Evolutionary conservation across 2,113 vertebrate genomes (phyloP), one percentile per base, ranked within the genome.

Genomic region (Ranitomeya variabilis): DNA sequence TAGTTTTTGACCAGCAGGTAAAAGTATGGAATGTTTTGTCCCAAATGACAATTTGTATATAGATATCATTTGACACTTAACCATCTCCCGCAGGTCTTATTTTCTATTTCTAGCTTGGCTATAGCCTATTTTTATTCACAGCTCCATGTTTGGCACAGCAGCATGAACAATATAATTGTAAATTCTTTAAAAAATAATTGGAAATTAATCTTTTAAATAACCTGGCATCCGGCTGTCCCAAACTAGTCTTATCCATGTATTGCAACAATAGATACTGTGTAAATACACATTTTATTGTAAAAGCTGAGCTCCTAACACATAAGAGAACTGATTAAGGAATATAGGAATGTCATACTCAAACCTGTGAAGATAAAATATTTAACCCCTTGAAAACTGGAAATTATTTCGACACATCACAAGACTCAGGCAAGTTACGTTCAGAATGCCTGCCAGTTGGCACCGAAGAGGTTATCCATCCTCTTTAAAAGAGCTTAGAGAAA

Each of bases 391-490:
- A 23, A 62, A 59, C 80, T 59, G 66, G 31, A 55, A 79, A 82
- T 66, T 1, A 19, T 14, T 45, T 4, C 59, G 6, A 12, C 19
- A 23, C 60, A 67, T 13, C 59, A 82, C 59, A 60, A 81, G 13
- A 10, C 80, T 67, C 2, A 51, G 15, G 6, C 37, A 23, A 59
- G 54, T 16, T 26, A n/a, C 16, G 62, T 18, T 19, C 16, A 5
- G 37, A 6, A 66, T 19, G 6, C n/a, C 81, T 71, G 45, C 64
- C n/a, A 66, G 15, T 84, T 84, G 87, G 87, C 81, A 64, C 73
- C 23, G 82, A 85, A 89, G 60, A 64, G 73, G 87, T 89, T 89
- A 89, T 64, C 57, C 54, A 78, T 85, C 60, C 73, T 84, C 73
- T 51, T 78, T 77, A 52, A 78, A 85, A 83, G 59, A 83, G 80